Percentiles rank a stretch among this genome's conserved stretches.
Evolutionary conservation across 2,888 invertebrate genomes (phyloP).

Genomic region (Muschampia plurimacula): DNA sequence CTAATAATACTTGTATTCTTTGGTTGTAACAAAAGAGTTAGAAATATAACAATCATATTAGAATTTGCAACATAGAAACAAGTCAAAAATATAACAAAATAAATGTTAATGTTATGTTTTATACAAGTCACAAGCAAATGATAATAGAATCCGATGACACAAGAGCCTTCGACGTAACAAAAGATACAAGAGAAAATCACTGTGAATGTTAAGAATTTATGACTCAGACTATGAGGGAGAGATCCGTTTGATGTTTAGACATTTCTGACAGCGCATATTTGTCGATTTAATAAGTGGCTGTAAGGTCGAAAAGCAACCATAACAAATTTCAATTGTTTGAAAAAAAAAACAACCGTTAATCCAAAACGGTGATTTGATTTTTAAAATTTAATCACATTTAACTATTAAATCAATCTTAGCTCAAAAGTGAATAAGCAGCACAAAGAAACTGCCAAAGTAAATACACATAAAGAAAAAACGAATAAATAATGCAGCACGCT

Average conservation of each 20-base stretch:
- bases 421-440: neutral
- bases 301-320: too few species aligned
- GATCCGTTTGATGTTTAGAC: neutral
- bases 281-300: too few species aligned
- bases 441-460: neutral
- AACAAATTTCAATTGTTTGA: too few species aligned
- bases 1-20: neutral
- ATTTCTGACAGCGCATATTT: too few species aligned
- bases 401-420: neutral
- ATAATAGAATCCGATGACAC: conserved; percentile 18
- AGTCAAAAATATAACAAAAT: conserved; percentile 20
- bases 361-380: neutral
- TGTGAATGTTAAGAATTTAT: neutral
- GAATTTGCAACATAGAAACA: neutral
- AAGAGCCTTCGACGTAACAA: conserved; percentile 13
- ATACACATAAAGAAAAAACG: neutral
- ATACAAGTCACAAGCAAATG: conserved; percentile 8
- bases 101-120: conserved; percentile 10
- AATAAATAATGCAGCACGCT: conserved; percentile 2
- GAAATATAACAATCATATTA: neutral
- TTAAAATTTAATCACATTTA: neutral
- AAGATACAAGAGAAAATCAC: neutral
- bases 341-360: too few species aligned
- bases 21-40: neutral
- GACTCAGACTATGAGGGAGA: neutral